Percentiles rank a stretch among this genome's conserved stretches.
These are phyloP conservation scores for Apostichopus californicus DNA, from an alignment of 35 echinoderm and acorn worm genomes.

Conservation along the genomic window DNA sequence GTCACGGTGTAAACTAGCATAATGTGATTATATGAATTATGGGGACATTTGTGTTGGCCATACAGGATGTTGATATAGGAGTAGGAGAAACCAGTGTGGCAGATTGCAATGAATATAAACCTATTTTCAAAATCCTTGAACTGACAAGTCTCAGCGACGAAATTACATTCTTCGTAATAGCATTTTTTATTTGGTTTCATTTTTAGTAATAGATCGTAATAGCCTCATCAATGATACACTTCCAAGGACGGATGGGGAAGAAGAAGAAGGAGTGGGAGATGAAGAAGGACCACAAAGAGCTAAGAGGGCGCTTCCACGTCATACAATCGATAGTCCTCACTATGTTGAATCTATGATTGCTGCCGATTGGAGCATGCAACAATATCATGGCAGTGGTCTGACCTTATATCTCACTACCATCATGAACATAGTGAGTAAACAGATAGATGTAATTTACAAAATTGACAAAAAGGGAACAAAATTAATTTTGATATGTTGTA, in stretches of 20 bases:
- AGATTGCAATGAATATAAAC: no score
- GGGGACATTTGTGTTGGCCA: no score
- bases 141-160: no score
- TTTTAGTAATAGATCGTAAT: slow-evolving; percentile 9
- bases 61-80: no score
- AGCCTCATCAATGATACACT: slow-evolving; percentile 27
- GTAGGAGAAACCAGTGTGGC: no score
- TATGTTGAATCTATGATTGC: slow-evolving; percentile 78
- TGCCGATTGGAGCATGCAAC: slow-evolving; percentile 63
- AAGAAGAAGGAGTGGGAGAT: no score
- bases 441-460: neutral
- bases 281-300: neutral
- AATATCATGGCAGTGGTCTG: slow-evolving; percentile 56
- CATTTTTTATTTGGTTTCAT: neutral
- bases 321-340: slow-evolving; percentile 42
- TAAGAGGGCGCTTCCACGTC: neutral
- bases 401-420: slow-evolving; percentile 70
- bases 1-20: no score
- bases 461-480: no score
- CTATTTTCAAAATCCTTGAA: no score
- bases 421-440: slow-evolving; percentile 76
- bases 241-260: neutral
- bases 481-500: no score
- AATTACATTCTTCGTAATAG: no score
- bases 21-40: no score